Percentiles rank a stretch among this genome's conserved stretches.
These are phyloP conservation scores for Sphyrna mokarran DNA, from an alignment of 2,113 vertebrate species.

Conservation along the genomic window DNA sequence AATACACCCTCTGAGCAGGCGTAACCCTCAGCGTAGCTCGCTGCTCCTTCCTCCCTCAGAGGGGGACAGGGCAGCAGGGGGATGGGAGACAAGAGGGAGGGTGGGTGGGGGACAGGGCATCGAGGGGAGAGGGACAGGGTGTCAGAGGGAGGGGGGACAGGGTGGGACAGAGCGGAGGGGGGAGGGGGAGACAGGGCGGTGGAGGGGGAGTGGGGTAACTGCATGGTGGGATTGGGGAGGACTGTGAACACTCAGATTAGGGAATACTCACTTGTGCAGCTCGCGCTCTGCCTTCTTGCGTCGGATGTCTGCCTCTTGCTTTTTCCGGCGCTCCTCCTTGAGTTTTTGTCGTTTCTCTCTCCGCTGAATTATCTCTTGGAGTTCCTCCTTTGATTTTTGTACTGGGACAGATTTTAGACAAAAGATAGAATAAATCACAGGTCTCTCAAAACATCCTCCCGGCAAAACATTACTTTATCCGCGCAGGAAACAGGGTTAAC, in stretches of 20 bases:
- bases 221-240: too few relatives aligned
- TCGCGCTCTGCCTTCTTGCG: slow-evolving; percentile 59
- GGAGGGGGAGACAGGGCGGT: too few relatives aligned
- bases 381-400: slow-evolving; percentile 68
- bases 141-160: too few relatives aligned
- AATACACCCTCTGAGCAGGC: background rate
- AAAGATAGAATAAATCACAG: background rate
- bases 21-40: background rate
- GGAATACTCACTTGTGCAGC: slow-evolving; percentile 58
- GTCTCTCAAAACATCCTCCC: too few relatives aligned
- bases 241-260: accelerated
- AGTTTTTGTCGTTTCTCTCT: slow-evolving; percentile 64
- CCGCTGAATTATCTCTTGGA: slow-evolving; percentile 62
- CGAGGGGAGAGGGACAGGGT: too few relatives aligned
- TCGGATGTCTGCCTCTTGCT: slow-evolving; percentile 69
- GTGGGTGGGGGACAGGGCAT: too few relatives aligned
- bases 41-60: too few relatives aligned
- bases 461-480: background rate
- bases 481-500: background rate
- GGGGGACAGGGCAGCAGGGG: too few relatives aligned
- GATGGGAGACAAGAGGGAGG: too few relatives aligned
- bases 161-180: too few relatives aligned
- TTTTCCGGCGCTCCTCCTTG: slow-evolving; percentile 56
- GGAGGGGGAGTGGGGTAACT: too few relatives aligned
- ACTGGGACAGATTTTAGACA: slow-evolving; percentile 47